Evolutionary conservation across 1,140 invertebrate genomes (phyloP).

Genomic region (Tyrophagus putrescentiae): DNA sequence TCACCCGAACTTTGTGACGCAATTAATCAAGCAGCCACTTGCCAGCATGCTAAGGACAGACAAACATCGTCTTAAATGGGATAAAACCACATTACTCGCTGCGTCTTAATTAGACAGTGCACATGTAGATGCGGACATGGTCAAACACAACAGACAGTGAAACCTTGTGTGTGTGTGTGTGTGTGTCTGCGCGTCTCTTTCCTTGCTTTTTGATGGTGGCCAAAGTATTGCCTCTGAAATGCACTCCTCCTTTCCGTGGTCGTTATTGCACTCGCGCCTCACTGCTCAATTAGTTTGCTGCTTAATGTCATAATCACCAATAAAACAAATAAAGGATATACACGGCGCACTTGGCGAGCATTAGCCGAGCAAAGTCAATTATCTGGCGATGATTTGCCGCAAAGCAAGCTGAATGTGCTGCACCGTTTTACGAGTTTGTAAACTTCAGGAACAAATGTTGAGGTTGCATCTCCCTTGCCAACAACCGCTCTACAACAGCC

Average conservation of each 20-base stretch:
- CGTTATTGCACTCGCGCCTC: not conserved
- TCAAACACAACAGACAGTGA: not conserved
- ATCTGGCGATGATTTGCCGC: conserved; percentile 5
- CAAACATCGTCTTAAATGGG: not conserved
- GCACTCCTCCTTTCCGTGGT: no score
- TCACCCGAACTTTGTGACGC: not conserved
- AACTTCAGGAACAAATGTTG: no score
- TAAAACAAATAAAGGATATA: conserved; percentile 8
- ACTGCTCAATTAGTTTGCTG: conserved; percentile 3
- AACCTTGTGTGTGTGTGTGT: conserved; percentile 1
- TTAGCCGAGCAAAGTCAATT: conserved; percentile 4
- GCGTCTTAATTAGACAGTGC: conserved; percentile 7
- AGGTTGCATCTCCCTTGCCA: no score
- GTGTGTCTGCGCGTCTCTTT: not conserved
- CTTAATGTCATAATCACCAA: conserved; percentile 13
- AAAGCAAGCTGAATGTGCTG: no score
- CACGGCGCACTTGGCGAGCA: no score
- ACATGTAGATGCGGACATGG: not conserved
- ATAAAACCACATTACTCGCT: not conserved
- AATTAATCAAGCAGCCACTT: conserved; percentile 9
- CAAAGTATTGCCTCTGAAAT: no score
- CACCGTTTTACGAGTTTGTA: no score
- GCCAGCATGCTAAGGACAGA: not conserved
- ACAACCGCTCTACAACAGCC: no score
- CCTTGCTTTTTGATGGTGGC: not conserved